Base-by-base conservation (phyloP, 1,140 invertebrate species). In the Portunus trituberculatus region DNA sequence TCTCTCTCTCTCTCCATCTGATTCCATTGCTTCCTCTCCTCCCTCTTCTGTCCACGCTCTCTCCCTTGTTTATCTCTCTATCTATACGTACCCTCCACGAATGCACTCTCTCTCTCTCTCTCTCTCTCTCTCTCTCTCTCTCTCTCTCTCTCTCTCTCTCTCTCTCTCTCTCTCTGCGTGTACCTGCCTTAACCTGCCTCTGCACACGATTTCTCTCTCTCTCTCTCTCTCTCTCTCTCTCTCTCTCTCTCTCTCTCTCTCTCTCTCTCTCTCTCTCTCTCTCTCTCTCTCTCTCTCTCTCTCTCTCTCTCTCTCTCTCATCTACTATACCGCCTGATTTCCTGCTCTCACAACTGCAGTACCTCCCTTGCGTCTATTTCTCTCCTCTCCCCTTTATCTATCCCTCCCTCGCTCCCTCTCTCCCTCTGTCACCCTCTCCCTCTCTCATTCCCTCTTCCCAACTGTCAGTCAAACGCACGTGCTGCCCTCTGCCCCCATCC, bases 251-350 rank as follows among this genome's bases (percentile, higher is more conserved):
- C 90, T 48, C 31, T 88, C 29, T 91, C 39, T 91, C 90, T 59
- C 48, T 59, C 46, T 52, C 20, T 76, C 67, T n/a, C 67, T n/a
- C n/a, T 76, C 20, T 76, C n/a, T 76, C 20, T 76, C 67, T n/a
- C 67, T n/a, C 67, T 76, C n/a, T 76, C 67, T 76, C 86, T 88
- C 29, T 32, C 86, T 88, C 86, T 88, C 45, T 88, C 86, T 45
- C 52, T 32, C 45, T 93, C 76, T 93, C 45, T 93, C 45, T 84
- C 76, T 93, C 45, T 93, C 92, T 93, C 31, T 93, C 76, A 84
- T n/a, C n/a, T n/a, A n/a, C n/a, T n/a, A n/a, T n/a, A n/a, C n/a
- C n/a, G n/a, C n/a, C n/a, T n/a, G n/a, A n/a, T n/a, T n/a, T n/a
- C n/a, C n/a, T n/a, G n/a, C 76, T 93, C 31, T 93, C 76, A 84